phyloP scores from a whole-genome alignment of 2,113 vertebrate genomes.

The Salvelinus alpinus region DNA sequence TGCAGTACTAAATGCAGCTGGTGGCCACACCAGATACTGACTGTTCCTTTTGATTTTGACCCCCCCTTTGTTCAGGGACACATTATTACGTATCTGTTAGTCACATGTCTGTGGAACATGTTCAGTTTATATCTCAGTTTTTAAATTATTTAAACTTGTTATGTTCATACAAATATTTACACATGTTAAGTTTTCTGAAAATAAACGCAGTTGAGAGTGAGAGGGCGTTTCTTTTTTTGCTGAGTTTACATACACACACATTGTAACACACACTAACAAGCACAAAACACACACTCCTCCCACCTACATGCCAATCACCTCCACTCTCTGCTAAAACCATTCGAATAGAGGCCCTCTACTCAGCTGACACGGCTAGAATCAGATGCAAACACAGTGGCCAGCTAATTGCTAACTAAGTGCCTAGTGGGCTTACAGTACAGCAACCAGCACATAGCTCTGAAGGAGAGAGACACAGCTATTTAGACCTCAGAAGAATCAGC shows the following conservation, averaged over 20 bases:
- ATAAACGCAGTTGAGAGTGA: no score
- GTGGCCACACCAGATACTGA: no score
- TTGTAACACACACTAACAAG: background rate
- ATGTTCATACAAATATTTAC: no score
- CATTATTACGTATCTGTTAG: no score
- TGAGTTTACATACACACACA: constrained; percentile 4
- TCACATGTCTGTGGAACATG: no score
- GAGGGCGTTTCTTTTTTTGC: no score
- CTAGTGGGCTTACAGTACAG: constrained; percentile 37
- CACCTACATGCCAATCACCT: constrained; percentile 5
- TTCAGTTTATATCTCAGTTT: no score
- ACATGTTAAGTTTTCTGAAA: no score
- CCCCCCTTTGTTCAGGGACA: no score
- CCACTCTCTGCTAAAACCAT: background rate
- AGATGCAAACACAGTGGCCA: constrained; percentile 33
- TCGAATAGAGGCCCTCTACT: constrained; percentile 1
- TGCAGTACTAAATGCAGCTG: no score
- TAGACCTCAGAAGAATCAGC: background rate
- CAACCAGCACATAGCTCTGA: constrained; percentile 9
- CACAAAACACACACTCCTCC: constrained; percentile 1
- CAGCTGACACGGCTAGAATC: constrained; percentile 31
- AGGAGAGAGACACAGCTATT: background rate
- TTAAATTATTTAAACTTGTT: no score
- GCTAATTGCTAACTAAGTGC: constrained; percentile 35
- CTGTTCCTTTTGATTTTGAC: no score